phyloP scores from a whole-genome alignment of 92 coral and sea anemone genomes.

The Palythoa grandiflora region DNA sequence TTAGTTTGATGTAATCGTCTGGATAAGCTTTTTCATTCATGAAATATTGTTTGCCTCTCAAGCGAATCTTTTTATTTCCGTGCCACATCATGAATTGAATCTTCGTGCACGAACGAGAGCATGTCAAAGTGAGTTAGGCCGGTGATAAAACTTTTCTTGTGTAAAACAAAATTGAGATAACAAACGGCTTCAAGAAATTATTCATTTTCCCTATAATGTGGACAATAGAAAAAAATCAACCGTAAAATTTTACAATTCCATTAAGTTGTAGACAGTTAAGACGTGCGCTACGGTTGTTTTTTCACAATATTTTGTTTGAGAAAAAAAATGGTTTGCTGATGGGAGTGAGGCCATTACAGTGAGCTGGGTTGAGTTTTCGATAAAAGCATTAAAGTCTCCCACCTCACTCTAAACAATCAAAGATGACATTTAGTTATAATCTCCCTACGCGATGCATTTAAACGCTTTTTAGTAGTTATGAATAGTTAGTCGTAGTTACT shows the following conservation, averaged over 20 bases:
- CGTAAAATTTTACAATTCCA: constrained; percentile 22
- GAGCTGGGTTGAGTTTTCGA: constrained; percentile 36
- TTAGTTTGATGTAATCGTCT: not conserved
- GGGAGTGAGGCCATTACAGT: constrained; percentile 6
- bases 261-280: constrained; percentile 8
- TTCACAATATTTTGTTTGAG: constrained; percentile 13
- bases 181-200: constrained; percentile 12
- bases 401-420: constrained; percentile 49
- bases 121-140: not conserved
- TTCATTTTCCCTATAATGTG: constrained; percentile 23
- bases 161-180: constrained; percentile 26
- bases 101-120: not conserved
- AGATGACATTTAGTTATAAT: constrained; percentile 35
- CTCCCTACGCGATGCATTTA: constrained; percentile 40
- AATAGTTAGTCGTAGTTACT: constrained; percentile 21
- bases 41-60: constrained; percentile 8
- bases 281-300: not conserved
- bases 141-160: constrained; percentile 10
- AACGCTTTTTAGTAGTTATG: constrained; percentile 38
- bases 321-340: not conserved
- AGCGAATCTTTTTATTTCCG: not conserved
- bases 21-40: constrained; percentile 5
- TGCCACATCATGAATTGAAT: not conserved
- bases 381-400: constrained; percentile 16
- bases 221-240: constrained; percentile 36